Percentiles rank a stretch among this genome's conserved stretches.
Evolutionary conservation across 2,888 invertebrate genomes (phyloP).

Genomic region (Oligia latruncula): DNA sequence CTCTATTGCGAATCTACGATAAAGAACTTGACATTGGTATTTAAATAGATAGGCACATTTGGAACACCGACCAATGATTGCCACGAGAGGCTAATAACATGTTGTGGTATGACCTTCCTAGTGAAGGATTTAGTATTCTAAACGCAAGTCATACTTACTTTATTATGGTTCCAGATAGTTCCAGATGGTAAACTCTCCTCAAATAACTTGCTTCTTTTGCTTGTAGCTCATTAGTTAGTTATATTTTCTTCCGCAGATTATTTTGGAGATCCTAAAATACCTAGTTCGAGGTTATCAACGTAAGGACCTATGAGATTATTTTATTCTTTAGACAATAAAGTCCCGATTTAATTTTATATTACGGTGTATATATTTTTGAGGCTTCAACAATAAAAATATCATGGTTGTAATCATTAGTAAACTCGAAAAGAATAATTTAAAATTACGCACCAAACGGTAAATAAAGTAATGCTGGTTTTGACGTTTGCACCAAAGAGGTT

Average conservation of each 20-base stretch:
- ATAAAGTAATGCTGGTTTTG: conserved; percentile 11
- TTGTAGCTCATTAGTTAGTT: not conserved
- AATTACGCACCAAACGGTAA: conserved; percentile 50
- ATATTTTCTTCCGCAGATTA: conserved; percentile 5
- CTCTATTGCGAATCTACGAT: conserved; percentile 18
- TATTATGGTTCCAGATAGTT: conserved; percentile 7
- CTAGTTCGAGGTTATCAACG: conserved; percentile 56
- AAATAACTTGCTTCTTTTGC: conserved; percentile 7
- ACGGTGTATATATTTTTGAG: not conserved
- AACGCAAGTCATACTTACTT: conserved; percentile 56
- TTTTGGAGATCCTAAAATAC: conserved; percentile 25
- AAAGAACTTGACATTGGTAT: not conserved
- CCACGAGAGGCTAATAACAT: conserved; percentile 32
- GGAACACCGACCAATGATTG: conserved; percentile 6
- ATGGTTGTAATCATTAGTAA: conserved; percentile 18
- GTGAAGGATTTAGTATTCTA: conserved; percentile 52
- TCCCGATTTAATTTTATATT: conserved; percentile 20
- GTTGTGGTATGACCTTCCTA: conserved; percentile 47
- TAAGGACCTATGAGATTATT: conserved; percentile 12
- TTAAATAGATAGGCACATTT: conserved; percentile 8
- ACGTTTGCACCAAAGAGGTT: conserved; percentile 32
- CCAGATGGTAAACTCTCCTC: conserved; percentile 6
- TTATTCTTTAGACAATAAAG: conserved; percentile 21
- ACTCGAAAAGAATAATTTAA: conserved; percentile 41
- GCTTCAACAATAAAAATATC: conserved; percentile 18